These are phyloP conservation scores for Corythoichthys intestinalis DNA, from an alignment of 2,113 vertebrate species.

Conservation along the genomic window DNA sequence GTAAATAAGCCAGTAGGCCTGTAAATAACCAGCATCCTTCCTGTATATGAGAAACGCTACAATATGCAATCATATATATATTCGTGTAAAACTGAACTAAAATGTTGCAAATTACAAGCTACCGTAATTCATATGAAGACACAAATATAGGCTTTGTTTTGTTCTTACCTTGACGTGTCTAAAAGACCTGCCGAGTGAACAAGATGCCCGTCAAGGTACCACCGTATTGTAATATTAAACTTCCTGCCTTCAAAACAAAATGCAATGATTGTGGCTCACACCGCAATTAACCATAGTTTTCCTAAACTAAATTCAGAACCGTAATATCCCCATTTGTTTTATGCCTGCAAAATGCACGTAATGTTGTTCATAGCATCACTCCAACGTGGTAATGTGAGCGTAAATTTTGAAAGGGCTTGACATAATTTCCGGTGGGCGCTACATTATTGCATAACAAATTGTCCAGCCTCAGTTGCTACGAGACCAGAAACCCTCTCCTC, in stretches of 20 bases:
- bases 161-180: conserved; percentile 45
- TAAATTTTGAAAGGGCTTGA: conserved; percentile 17
- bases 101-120: background rate
- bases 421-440: background rate
- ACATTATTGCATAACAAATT: background rate
- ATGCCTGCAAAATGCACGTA: background rate
- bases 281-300: background rate
- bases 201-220: conserved; percentile 12
- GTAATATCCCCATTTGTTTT: background rate
- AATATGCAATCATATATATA: background rate
- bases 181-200: conserved; percentile 21
- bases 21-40: conserved; percentile 4
- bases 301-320: background rate
- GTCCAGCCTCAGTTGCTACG: conserved; percentile 52
- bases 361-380: background rate
- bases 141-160: background rate
- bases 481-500: conserved; percentile 17
- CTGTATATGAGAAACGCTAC: background rate
- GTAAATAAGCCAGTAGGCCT: conserved; percentile 33
- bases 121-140: background rate
- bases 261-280: background rate
- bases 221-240: fast-evolving
- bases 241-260: conserved; percentile 42
- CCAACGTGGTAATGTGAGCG: background rate
- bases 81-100: background rate